Base-by-base conservation (phyloP, 53 echinoderm and acorn worm species). In the Crossaster papposus region DNA sequence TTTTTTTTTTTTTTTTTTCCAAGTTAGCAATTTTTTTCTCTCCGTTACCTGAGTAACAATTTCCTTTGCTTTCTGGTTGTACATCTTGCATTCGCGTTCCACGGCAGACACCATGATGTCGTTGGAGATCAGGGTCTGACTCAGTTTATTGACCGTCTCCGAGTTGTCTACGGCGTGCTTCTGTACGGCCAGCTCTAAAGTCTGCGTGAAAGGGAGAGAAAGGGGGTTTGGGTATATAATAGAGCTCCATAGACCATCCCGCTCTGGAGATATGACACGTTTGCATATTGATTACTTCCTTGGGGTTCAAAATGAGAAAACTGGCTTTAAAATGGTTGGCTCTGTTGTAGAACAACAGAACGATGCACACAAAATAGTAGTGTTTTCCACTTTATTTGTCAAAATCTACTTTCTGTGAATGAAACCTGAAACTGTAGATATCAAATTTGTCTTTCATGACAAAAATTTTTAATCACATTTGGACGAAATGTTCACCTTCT, bases 91-190 rank as follows among this genome's bases (percentile, higher is more conserved):
- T 79, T 99, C 95, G 88, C 96, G 81, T 64, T 99, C 99, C 13
- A 96, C 93, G 17, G 90, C 89, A 8, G 89, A 86, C 72, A 79
- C 89, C 96, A 99, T 93, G 85, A 98, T 93, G 35, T 92, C 92
- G 2, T 90, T 81, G 22, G 91, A 30, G 4, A 91, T 64, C 28
- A 99, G 92, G 31, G 54, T 94, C 72, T 93, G 91, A 14, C 93
- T 94, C 6, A 94, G 74, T 28, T 94, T 92, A 50, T 90, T 93
- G 51, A 99, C 91, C 50, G 87, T 82, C 30, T 94, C 92, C 20
- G 83, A 90, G 85, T 92, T 89, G 58, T 99, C 99, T 4, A 93
- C 93, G 51, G 93, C 93, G 79, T 99, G 99, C 77, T 95, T 99
- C 92, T 94, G 94, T 0, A 93, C 93, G 10, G 91, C 91, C 32